These are phyloP conservation scores for Catonia carolina DNA, from an alignment of 2,888 invertebrate genomes.

Conservation along the genomic window DNA sequence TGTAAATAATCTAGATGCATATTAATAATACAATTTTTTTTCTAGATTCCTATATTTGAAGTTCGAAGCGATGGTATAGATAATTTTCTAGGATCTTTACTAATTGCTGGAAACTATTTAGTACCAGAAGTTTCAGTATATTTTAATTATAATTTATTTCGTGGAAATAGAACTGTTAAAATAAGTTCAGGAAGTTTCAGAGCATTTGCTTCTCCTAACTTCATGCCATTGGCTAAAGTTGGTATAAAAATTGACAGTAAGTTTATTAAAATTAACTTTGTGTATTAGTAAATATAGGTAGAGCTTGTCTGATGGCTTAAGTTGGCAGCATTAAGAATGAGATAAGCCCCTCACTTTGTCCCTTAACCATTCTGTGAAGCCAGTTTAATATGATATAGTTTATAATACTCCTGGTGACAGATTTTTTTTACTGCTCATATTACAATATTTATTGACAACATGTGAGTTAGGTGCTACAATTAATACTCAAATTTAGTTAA, in stretches of 20 bases:
- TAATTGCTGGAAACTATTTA: conserved; percentile 79
- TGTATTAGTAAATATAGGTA: no score
- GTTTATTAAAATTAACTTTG: conserved; percentile 25
- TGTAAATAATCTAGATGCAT: no score
- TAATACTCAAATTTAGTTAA: no score
- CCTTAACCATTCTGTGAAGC: no score
- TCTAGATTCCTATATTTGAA: conserved; percentile 87
- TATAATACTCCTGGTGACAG: no score
- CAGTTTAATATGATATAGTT: no score
- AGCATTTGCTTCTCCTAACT: conserved; percentile 85
- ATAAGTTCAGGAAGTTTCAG: conserved; percentile 61
- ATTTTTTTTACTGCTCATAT: no score
- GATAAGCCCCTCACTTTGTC: no score
- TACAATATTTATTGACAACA: no score
- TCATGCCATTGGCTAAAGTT: conserved; percentile 69
- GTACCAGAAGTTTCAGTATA: conserved; percentile 88
- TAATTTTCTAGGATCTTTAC: conserved; percentile 83
- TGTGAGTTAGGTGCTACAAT: no score
- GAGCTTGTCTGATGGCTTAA: no score
- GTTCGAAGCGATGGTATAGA: conserved; percentile 88
- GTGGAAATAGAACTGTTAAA: conserved; percentile 85
- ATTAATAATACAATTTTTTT: conserved; percentile 7
- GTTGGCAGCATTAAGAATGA: no score
- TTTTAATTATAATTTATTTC: conserved; percentile 78
- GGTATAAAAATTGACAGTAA: conserved; percentile 70